Evolutionary conservation across 2,888 invertebrate genomes (phyloP), one percentile per base, ranked within the genome.

Genomic region (Anthrax anthrax): DNA sequence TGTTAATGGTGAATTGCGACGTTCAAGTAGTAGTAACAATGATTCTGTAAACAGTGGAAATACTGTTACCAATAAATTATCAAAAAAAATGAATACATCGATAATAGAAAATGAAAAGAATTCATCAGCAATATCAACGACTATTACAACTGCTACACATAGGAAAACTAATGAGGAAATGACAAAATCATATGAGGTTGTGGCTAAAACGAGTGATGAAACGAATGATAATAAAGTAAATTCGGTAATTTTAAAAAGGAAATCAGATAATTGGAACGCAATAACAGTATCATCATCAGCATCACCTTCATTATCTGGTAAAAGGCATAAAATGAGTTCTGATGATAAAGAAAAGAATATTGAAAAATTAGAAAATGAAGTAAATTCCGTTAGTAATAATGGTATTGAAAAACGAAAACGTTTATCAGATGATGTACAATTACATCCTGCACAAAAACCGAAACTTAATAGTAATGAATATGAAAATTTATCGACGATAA

Each of bases 191-290:
- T 42, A 42, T 38, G 46, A 38, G 29, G 46, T 42, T 12, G 18
- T 46, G 4, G 3, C 54, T 1, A 55, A 49, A 13, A 8, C 4
- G 23, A 58, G 60, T 18, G 58, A 59, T 10, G 62, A 64, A 49
- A 58, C 54, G 14, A 56, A 54, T 43, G 55, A 54, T 4, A 55
- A 56, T 2, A 58, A 57, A 43, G 56, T 61, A 4, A 62, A 60
- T 46, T 60, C 64, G 0, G 67, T 67, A 1, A 62, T 67, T 5
- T 53, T 67, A 4, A 68, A 67, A 52, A 57, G 68, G 2, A 65
- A 69, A 51, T 63, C 59, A 0, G 54, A 54, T 39, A 47, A 47
- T 48, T 50, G 46, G 50, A 50, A 47, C 47, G 37, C 45, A 37
- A 43, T 50, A 34, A 45, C 48, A 12, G 29, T 48, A 27, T 18